These are phyloP conservation scores for Liposcelis brunnea DNA, from an alignment of 2,888 invertebrate genomes.

Conservation along the genomic window DNA sequence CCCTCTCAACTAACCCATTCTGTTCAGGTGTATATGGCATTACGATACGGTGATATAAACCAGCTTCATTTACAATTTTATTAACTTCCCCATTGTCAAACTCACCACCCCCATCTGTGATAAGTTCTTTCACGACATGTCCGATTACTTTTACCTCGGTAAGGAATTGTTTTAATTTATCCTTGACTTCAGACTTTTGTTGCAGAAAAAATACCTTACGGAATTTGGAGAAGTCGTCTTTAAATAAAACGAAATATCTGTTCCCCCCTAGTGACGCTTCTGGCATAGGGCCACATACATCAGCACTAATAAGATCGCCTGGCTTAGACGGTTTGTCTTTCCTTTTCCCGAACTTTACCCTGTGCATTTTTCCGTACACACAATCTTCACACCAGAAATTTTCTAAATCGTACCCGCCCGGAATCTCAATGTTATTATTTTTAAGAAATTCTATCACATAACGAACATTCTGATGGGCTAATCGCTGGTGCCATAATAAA, in stretches of 20 bases:
- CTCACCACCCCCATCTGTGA: conserved; percentile 21
- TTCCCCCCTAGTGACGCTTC: conserved; percentile 17
- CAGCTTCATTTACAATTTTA: conserved; percentile 15
- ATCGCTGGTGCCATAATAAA: not conserved
- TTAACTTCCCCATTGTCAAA: conserved; percentile 19
- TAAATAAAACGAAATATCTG: conserved; percentile 19
- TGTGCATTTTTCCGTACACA: conserved; percentile 17
- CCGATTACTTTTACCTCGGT: conserved; percentile 18
- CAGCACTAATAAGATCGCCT: conserved; percentile 18
- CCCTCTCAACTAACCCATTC: conserved; percentile 14
- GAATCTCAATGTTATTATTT: too few relatives aligned
- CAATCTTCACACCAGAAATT: conserved; percentile 18
- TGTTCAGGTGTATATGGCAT: conserved; percentile 15
- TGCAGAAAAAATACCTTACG: conserved; percentile 19
- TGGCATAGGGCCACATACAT: conserved; percentile 18
- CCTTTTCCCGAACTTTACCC: conserved; percentile 15
- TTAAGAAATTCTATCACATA: too few relatives aligned
- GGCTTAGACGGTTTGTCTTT: conserved; percentile 15
- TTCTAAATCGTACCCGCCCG: conserved; percentile 5
- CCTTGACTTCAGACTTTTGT: conserved; percentile 12
- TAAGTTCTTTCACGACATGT: conserved; percentile 19
- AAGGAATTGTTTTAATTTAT: conserved; percentile 1
- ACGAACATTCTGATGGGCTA: too few relatives aligned
- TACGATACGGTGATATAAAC: conserved; percentile 14
- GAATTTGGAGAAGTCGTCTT: conserved; percentile 19